Percentiles rank a stretch among this genome's conserved stretches.
These are phyloP conservation scores for Epicauta chinensis DNA, from an alignment of 1,140 invertebrate genomes.

Conservation along the genomic window DNA sequence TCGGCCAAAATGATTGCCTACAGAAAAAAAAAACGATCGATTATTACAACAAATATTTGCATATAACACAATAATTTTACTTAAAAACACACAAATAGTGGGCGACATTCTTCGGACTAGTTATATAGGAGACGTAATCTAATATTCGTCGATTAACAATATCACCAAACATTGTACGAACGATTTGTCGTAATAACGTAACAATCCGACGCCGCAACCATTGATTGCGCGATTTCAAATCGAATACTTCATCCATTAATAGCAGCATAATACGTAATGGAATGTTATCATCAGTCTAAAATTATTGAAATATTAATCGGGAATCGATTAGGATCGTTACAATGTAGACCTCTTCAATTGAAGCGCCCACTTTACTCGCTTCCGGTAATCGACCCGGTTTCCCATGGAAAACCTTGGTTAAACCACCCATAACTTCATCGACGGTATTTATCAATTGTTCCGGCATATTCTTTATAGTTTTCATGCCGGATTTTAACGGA, in stretches of 20 bases:
- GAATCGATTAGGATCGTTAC: background rate
- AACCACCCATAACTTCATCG: constrained; percentile 74
- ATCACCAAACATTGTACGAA: constrained; percentile 78
- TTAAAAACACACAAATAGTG: constrained; percentile 82
- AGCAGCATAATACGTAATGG: constrained; percentile 79
- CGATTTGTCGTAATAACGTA: constrained; percentile 68
- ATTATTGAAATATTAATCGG: too few relatives aligned
- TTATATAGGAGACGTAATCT: constrained; percentile 83
- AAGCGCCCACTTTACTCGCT: constrained; percentile 52
- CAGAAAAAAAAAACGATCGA: constrained; percentile 23
- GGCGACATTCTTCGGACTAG: constrained; percentile 83
- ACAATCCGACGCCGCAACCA: constrained; percentile 81
- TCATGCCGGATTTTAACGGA: constrained; percentile 74
- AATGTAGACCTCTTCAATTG: constrained; percentile 53
- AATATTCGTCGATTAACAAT: constrained; percentile 85
- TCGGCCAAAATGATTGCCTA: constrained; percentile 75
- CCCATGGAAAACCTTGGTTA: constrained; percentile 45
- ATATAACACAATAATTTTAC: constrained; percentile 56
- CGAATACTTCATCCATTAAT: constrained; percentile 89
- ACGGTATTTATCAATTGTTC: constrained; percentile 75
- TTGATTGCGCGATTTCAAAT: constrained; percentile 78
- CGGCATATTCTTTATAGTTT: constrained; percentile 75
- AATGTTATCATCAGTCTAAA: constrained; percentile 74
- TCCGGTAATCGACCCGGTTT: constrained; percentile 30
- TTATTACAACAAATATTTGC: background rate